phyloP scores from a whole-genome alignment of 2,888 invertebrate genomes.

The Dysmachus trigonus region DNA sequence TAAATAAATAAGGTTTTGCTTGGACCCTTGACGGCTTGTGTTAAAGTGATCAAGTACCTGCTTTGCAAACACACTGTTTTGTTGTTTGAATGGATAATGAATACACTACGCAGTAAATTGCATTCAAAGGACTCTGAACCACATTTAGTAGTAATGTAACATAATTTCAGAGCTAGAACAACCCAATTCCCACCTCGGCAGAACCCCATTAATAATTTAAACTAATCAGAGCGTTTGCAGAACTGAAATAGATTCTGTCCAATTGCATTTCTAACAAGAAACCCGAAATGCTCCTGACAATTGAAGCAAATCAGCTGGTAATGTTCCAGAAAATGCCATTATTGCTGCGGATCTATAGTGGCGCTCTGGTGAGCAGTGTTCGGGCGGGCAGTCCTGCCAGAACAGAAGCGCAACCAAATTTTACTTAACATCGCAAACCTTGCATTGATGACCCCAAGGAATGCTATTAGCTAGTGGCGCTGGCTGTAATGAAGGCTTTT shows the following conservation, averaged over 20 bases:
- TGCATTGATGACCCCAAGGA: background rate
- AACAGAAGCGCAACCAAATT: background rate
- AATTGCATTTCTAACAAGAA: background rate
- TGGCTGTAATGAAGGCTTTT: background rate
- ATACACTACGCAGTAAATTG: background rate
- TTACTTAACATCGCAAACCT: background rate
- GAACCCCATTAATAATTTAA: background rate
- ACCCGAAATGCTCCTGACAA: slow-evolving; percentile 1
- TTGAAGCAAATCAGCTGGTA: slow-evolving; percentile 30
- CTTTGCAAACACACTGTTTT: too few species aligned
- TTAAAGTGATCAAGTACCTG: too few species aligned
- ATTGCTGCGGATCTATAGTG: background rate
- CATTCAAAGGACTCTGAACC: background rate
- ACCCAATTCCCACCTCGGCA: background rate
- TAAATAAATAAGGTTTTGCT: too few species aligned
- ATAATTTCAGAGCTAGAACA: background rate
- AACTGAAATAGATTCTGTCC: background rate
- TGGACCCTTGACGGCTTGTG: too few species aligned
- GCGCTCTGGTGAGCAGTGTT: background rate
- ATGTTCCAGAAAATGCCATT: slow-evolving; percentile 33
- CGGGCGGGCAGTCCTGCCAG: background rate
- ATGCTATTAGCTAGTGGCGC: background rate
- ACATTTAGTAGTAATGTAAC: background rate
- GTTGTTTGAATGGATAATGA: background rate
- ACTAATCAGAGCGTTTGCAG: background rate